Evolutionary conservation across 2,113 vertebrate genomes (phyloP).

Genomic region (Calidris pygmaea): DNA sequence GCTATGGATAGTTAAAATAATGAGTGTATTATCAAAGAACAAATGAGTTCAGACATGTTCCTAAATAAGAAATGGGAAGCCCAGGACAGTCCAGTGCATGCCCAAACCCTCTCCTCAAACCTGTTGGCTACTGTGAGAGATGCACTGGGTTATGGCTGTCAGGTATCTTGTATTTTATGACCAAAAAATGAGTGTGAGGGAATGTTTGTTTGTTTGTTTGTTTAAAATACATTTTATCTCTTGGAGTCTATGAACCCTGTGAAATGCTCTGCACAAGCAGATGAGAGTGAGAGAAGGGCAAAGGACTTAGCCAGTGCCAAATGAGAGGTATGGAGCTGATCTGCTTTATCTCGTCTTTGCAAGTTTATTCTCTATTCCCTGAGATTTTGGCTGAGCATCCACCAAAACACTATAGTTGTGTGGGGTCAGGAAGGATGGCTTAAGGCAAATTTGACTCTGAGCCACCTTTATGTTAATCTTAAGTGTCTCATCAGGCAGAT

Average conservation of each 20-base stretch:
- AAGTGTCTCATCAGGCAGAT: not conserved
- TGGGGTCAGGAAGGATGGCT: not conserved
- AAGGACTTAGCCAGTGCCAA: not conserved
- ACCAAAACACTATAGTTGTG: not conserved
- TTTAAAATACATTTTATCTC: not conserved
- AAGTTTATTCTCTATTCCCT: not conserved
- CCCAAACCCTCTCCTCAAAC: not conserved
- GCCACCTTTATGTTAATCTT: not conserved
- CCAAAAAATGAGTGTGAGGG: not conserved
- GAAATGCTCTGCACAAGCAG: not conserved
- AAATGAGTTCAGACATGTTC: not conserved
- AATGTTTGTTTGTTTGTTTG: not conserved
- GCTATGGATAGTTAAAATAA: not conserved
- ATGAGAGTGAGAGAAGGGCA: not conserved
- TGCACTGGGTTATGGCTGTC: not conserved
- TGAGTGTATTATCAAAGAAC: not conserved
- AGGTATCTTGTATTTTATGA: not conserved
- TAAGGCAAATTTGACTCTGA: not conserved
- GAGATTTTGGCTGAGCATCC: not conserved
- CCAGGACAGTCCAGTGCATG: not conserved
- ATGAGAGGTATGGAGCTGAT: not conserved
- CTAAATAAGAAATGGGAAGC: not conserved
- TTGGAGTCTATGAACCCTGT: not conserved
- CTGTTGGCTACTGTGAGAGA: not conserved
- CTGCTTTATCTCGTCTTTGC: not conserved